Conservation (phyloP, 2,888 invertebrate species). For the Anarsia innoxiella region DNA sequence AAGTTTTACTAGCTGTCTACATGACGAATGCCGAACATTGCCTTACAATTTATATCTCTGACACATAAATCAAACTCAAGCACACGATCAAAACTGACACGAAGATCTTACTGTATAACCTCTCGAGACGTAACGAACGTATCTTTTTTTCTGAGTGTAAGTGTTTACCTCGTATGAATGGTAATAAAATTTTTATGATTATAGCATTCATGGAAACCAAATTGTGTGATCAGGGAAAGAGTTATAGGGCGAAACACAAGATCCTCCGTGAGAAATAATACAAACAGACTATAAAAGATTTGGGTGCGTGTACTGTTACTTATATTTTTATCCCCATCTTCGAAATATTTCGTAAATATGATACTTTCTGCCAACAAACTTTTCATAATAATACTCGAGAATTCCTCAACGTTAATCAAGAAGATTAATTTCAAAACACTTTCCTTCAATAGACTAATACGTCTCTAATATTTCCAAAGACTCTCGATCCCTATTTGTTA, state of each 20-base stretch:
- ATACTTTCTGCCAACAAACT: too few relatives aligned
- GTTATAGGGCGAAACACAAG: slow-evolving; percentile 1
- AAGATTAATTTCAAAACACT: too few relatives aligned
- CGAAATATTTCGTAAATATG: too few relatives aligned
- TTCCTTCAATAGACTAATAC: too few relatives aligned
- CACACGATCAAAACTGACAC: slow-evolving; percentile 62
- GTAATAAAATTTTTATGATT: slow-evolving; percentile 70
- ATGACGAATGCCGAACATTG: slow-evolving; percentile 62
- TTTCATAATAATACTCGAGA: too few relatives aligned
- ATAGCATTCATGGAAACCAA: slow-evolving; percentile 67
- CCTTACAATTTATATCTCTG: slow-evolving; percentile 57
- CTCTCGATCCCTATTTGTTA: slow-evolving; percentile 4
- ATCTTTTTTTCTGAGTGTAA: slow-evolving; percentile 39
- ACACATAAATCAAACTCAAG: slow-evolving; percentile 61
- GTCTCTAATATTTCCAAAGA: slow-evolving; percentile 6
- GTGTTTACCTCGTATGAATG: slow-evolving; percentile 58
- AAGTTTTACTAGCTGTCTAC: slow-evolving; percentile 52
- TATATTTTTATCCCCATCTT: too few relatives aligned
- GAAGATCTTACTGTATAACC: slow-evolving; percentile 49
- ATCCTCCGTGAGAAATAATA: too few relatives aligned
- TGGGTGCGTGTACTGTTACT: too few relatives aligned
- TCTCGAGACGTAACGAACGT: slow-evolving; percentile 41
- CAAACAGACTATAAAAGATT: too few relatives aligned
- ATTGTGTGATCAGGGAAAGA: slow-evolving; percentile 51
- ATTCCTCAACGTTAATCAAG: too few relatives aligned